Base-by-base conservation (phyloP, 1,140 invertebrate species). In the Glossosoma conforme region DNA sequence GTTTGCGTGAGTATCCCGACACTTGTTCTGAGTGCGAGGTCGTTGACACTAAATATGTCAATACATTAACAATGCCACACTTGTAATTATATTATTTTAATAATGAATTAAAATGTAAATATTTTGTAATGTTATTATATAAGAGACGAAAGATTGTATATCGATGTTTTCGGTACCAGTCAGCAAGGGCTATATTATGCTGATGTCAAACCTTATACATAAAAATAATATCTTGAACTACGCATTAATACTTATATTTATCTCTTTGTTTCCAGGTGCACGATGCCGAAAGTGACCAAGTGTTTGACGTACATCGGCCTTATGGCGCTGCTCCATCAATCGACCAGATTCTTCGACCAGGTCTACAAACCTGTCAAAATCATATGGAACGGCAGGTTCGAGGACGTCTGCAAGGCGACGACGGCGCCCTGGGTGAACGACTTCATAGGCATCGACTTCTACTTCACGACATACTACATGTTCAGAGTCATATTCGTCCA, bases 401-500 rank as follows among this genome's bases (percentile, higher is more conserved):
- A 78, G 44, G 66, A 77, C 55, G 80, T 83, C 1, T 84, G 81
- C 63, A 70, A 74, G 57, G 70, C 77, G 59, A 62, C 56, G 36
- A 74, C 76, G 30, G 79, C 85, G 1, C 52, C 74, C 4, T 89
- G 86, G 86, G 84, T 89, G 13, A 63, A 67, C 22, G 63, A 81
- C 6, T 74, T 74, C 17, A 59, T 87, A 3, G 82, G 82, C 0
- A 64, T 78, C 25, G 78, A 89, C 62, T 65, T 84, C 1, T 95
- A 93, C 67, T 93, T 81, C 70, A 84, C 83, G 21, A 70, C 81
- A 1, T 94, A 92, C 69, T 93, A 79, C 66, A 80, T 84, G 60
- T 95, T 94, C 65, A 77, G 93, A 2, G 87, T 95, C 4, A 69
- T 96, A 10, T 95, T 92, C 70, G 91, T 97, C 11, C 90, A 97